Conservation (phyloP, 2,888 invertebrate species). For the Tetrapedia diversipes region DNA sequence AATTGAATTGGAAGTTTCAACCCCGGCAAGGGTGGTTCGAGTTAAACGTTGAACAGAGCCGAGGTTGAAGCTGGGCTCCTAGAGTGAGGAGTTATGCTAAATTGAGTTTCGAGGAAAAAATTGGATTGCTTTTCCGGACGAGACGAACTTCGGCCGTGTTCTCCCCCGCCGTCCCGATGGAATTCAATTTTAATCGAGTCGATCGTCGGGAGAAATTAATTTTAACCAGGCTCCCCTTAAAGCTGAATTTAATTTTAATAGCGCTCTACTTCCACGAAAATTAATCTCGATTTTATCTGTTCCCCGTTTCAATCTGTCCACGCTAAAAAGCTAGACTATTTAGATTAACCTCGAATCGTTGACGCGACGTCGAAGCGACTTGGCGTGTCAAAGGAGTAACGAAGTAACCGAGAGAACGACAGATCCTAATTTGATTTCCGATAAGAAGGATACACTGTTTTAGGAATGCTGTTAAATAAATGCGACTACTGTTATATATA, state of each 20-base stretch:
- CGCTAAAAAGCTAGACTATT: too few species aligned
- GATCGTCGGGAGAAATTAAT: constrained; percentile 11
- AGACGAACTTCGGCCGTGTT: constrained; percentile 1
- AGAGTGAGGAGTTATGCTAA: constrained; percentile 4
- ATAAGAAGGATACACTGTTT: too few species aligned
- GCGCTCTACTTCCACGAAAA: not conserved
- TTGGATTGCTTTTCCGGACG: not conserved
- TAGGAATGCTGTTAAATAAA: too few species aligned
- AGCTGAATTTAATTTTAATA: constrained; percentile 14
- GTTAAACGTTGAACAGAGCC: constrained; percentile 16
- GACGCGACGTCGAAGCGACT: too few species aligned
- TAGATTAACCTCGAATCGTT: too few species aligned
- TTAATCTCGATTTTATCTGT: not conserved
- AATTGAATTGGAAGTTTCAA: constrained; percentile 17
- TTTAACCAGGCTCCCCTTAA: not conserved
- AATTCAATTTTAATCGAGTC: constrained; percentile 33
- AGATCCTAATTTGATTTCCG: too few species aligned
- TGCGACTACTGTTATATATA: too few species aligned
- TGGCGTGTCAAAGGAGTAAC: too few species aligned
- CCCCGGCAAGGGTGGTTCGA: not conserved
- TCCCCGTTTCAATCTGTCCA: too few species aligned
- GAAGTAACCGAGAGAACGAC: too few species aligned
- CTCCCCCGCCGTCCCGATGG: constrained; percentile 16
- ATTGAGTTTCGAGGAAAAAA: constrained; percentile 19
- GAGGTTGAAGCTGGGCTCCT: not conserved